Conservation (phyloP, 2,797 vertebrate genomes). For the Emys orbicularis region DNA sequence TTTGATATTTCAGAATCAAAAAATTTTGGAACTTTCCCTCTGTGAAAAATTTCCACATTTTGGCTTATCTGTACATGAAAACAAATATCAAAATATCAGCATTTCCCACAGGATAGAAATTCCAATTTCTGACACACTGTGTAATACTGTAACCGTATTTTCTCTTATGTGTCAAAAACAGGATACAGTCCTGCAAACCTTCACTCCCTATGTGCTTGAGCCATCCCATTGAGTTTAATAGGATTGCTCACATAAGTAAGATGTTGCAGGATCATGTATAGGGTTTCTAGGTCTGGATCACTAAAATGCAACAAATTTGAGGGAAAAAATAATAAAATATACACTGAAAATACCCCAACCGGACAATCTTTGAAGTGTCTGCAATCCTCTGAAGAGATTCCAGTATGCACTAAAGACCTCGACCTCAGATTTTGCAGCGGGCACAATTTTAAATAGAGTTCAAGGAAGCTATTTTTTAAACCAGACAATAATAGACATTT, state of each 20-base stretch:
- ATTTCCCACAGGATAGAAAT: background rate
- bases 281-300: background rate
- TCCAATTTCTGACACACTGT: background rate
- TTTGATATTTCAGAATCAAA: background rate
- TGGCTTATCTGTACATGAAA: background rate
- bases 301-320: background rate
- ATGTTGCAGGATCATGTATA: accelerated
- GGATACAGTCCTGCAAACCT: background rate
- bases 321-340: background rate
- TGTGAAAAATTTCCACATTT: background rate
- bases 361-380: background rate
- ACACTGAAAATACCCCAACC: background rate
- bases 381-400: background rate
- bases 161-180: background rate
- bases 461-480: background rate
- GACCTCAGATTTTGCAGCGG: background rate
- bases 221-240: background rate
- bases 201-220: background rate
- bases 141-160: background rate
- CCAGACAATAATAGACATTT: background rate
- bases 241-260: background rate
- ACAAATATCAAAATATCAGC: background rate
- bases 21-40: background rate
- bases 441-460: background rate
- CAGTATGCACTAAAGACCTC: background rate